A percentile compares a stretch with the other conserved stretches of the same genome.
phyloP scores from a whole-genome alignment of 1,140 invertebrate species.

The Drosophila aff. region DNA sequence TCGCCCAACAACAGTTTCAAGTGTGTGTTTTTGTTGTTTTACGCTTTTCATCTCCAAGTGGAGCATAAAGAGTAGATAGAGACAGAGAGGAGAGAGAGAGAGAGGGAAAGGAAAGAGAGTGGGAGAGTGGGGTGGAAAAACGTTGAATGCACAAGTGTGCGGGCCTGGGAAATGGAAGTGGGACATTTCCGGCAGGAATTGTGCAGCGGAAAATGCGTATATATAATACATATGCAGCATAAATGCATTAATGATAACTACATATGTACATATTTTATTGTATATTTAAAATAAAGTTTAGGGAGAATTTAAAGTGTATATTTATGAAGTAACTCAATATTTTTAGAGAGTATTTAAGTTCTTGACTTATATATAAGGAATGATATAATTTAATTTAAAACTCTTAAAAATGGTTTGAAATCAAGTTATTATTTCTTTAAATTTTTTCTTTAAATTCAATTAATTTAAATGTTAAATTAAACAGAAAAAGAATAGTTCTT shows the following conservation, averaged over 20 bases:
- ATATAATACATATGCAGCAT: neutral
- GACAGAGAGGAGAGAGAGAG: neutral
- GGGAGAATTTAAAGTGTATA: neutral
- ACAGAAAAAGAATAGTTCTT: neutral
- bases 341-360: too few relatives aligned
- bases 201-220: constrained; percentile 38
- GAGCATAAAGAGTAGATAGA: constrained; percentile 42
- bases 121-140: constrained; percentile 14
- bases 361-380: too few relatives aligned
- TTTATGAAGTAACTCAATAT: neutral
- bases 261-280: neutral
- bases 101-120: neutral
- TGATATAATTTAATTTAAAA: too few relatives aligned
- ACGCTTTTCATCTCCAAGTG: constrained; percentile 65
- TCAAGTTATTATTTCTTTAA: rapidly evolving
- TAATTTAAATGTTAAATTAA: neutral
- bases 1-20: constrained; percentile 66
- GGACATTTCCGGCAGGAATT: constrained; percentile 54
- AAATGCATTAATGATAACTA: constrained; percentile 1
- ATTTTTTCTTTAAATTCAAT: too few relatives aligned
- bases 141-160: constrained; percentile 44
- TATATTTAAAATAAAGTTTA: neutral
- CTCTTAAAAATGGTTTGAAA: too few relatives aligned
- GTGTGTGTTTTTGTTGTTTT: constrained; percentile 48
- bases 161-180: constrained; percentile 58